Evolutionary conservation across 2,888 invertebrate genomes (phyloP).

Genomic region (Ennomos quercinarius): DNA sequence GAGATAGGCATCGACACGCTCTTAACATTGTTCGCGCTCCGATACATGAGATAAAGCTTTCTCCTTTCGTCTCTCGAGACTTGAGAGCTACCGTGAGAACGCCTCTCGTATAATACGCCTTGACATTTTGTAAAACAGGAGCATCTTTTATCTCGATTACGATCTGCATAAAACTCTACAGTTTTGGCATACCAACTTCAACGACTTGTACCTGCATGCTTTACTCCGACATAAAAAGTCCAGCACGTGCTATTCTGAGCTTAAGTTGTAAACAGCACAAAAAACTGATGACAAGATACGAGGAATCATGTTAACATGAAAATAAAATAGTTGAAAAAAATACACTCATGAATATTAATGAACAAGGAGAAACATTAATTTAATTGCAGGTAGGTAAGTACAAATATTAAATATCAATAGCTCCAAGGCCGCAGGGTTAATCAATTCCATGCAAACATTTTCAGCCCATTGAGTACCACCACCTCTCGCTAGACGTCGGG

Average conservation of each 20-base stretch:
- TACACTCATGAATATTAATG: constrained; percentile 4
- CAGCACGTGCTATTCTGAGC: constrained; percentile 33
- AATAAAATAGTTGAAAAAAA: constrained; percentile 3
- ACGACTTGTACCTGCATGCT: constrained; percentile 14
- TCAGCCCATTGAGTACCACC: constrained; percentile 68
- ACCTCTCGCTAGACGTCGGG: constrained; percentile 72
- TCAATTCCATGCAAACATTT: constrained; percentile 68
- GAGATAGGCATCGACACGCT: constrained; percentile 80
- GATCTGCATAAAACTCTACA: constrained; percentile 53
- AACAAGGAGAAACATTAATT: constrained; percentile 1
- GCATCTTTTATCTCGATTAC: constrained; percentile 54
- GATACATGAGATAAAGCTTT: constrained; percentile 82
- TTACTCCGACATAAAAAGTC: constrained; percentile 28
- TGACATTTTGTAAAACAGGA: constrained; percentile 70
- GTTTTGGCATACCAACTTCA: constrained; percentile 33
- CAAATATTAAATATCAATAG: constrained; percentile 30
- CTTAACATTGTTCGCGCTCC: constrained; percentile 79
- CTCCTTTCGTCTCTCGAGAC: constrained; percentile 68
- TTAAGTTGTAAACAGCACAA: constrained; percentile 26
- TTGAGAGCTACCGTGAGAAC: constrained; percentile 80
- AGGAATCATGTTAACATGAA: constrained; percentile 6
- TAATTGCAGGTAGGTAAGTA: not conserved
- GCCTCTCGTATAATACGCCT: constrained; percentile 58
- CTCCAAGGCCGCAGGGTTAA: constrained; percentile 56
- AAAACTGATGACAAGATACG: constrained; percentile 14